Base-by-base conservation (phyloP, 1,140 invertebrate genomes). In the Leptinotarsa texana region DNA sequence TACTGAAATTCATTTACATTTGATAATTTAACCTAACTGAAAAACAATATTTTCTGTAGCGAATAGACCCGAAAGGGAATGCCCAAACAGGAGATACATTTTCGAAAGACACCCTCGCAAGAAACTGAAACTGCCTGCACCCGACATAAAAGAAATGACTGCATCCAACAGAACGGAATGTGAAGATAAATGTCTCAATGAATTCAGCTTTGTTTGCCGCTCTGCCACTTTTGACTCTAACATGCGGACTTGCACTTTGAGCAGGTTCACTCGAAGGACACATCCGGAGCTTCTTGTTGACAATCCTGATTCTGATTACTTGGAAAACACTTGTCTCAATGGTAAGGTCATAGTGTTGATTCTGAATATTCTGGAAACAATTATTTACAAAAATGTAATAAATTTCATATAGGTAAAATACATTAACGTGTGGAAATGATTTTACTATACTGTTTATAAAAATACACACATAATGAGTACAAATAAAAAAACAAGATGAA, bases 291-390 rank as follows among this genome's bases (percentile, higher is more conserved):
- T 95, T 3, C 83, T 95, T 33, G 91, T 94, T 82, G 93, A 95
- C 78, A 94, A 96, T 84, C 91, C 94, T 2, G 94, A 94, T 84
- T 92, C 93, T 1, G 95, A 96, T 84, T 97, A 97, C 84, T 87
- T 96, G 77, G 95, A 97, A 88, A 97, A 97, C 82, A 95, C 94
- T 57, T 97, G 95, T 83, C 85, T 97, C 1, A 95, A 94, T 84
- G 92, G 95, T 95, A 87, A 88, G 81, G 0, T 42, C 2, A 42
- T 11, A 42, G 33, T 42, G 8, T 42, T 5, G 0, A 11, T 42
- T 42, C 11, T 8, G 33, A 42, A 42, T 42, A 42, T 42, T 11
- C 33, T 11, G 8, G 8, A 11, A 42, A 11, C 1, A 3, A 11
- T 42, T 11, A 11, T 42, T 33, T 33, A 8, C 33, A 33, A 33